A percentile compares a stretch with the other conserved stretches of the same genome.
These are phyloP conservation scores for Lerista edwardsae DNA, from an alignment of 2,797 vertebrate genomes.

Conservation along the genomic window DNA sequence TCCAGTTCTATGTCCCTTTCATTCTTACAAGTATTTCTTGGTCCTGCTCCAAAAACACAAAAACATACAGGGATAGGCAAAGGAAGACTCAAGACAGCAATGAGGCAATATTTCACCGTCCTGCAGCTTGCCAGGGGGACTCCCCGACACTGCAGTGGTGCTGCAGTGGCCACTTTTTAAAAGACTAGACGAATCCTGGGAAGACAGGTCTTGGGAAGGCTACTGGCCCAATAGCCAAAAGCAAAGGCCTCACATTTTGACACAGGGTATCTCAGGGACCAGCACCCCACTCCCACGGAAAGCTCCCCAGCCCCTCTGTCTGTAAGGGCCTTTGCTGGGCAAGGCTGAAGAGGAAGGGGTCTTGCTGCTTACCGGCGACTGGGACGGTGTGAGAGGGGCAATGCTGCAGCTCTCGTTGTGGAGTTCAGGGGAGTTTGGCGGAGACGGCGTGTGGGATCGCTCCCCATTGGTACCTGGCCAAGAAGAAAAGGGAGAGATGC, in stretches of 20 bases:
- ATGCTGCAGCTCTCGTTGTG: slow-evolving; percentile 83
- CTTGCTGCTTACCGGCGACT: slow-evolving; percentile 44
- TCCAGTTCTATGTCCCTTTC: too few species aligned
- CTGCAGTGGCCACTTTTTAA: neutral
- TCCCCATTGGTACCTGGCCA: slow-evolving; percentile 15
- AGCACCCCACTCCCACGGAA: neutral
- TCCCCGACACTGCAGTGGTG: neutral
- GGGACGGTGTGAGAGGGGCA: slow-evolving; percentile 90
- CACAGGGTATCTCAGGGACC: neutral
- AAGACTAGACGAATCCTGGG: neutral
- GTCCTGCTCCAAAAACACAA: neutral
- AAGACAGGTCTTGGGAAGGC: neutral
- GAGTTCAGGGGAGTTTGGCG: neutral
- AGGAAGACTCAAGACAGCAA: neutral
- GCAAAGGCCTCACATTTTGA: neutral
- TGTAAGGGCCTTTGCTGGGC: too few species aligned
- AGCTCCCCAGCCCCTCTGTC: too few species aligned
- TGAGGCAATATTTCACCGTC: too few species aligned
- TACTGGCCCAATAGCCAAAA: neutral
- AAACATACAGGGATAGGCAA: neutral
- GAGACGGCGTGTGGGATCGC: slow-evolving; percentile 2
- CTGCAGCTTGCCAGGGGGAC: neutral
- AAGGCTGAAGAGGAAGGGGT: neutral
- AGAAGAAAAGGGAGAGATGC: neutral
- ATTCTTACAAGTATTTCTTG: neutral